Evolutionary conservation across 1,140 invertebrate species (phyloP).

Genomic region (Charaxes varanes): DNA sequence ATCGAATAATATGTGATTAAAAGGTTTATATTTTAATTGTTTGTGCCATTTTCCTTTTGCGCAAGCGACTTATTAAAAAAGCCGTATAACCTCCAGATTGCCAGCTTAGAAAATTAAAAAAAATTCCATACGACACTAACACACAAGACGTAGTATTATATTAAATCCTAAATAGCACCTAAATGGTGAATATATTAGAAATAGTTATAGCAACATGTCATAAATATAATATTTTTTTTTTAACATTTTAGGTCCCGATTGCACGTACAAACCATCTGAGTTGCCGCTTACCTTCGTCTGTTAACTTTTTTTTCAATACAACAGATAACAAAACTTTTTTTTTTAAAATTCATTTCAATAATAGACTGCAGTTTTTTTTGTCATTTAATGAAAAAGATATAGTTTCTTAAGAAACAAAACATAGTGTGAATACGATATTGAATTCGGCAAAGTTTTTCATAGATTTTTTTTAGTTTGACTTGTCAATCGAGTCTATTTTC

Average conservation of each 20-base stretch:
- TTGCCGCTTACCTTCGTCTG: background rate
- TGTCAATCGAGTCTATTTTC: slow-evolving; percentile 16
- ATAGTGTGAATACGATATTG: too few relatives aligned
- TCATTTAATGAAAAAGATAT: too few relatives aligned
- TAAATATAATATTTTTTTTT: slow-evolving; percentile 39
- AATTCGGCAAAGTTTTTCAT: slow-evolving; percentile 10
- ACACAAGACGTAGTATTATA: slow-evolving; percentile 25
- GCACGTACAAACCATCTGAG: slow-evolving; percentile 10
- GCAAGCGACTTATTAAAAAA: slow-evolving; percentile 14
- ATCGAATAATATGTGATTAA: too few relatives aligned
- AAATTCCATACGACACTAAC: slow-evolving; percentile 26
- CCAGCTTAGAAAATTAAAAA: slow-evolving; percentile 14
- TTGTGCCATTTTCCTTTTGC: background rate
- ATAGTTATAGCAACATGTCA: slow-evolving; percentile 44
- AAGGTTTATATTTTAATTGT: slow-evolving; percentile 1
- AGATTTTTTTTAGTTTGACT: slow-evolving; percentile 9
- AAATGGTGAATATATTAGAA: slow-evolving; percentile 46
- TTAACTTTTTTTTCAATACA: background rate
- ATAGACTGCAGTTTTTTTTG: too few relatives aligned
- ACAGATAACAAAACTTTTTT: background rate
- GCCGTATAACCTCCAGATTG: slow-evolving; percentile 3
- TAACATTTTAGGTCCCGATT: slow-evolving; percentile 27
- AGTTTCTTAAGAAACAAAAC: too few relatives aligned
- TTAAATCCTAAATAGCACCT: slow-evolving; percentile 45
- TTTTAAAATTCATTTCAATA: slow-evolving; percentile 1